phyloP scores from a whole-genome alignment of 2,797 vertebrate genomes.

The Stomatorhinus walkeri region DNA sequence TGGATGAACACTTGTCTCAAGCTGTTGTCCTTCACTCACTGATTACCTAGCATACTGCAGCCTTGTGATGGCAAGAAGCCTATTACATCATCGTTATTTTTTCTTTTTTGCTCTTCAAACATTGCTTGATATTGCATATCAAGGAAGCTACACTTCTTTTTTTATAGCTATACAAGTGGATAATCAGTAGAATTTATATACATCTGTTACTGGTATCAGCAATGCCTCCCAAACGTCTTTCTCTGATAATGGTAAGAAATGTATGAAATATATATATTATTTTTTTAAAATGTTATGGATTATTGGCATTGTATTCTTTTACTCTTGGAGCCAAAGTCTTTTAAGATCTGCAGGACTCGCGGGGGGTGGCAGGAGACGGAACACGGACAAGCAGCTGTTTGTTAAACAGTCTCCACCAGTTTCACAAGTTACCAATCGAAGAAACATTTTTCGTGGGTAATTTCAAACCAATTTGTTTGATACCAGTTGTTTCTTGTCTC shows the following conservation, averaged over 20 bases:
- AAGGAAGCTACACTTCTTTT: slow-evolving; percentile 1
- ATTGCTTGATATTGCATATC: background rate
- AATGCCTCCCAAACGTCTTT: background rate
- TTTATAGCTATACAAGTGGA: background rate
- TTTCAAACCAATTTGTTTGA: background rate
- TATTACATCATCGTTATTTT: background rate
- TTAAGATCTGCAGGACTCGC: background rate
- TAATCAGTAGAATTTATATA: background rate
- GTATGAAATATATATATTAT: slow-evolving; percentile 5
- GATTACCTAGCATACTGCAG: background rate
- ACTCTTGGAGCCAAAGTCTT: background rate
- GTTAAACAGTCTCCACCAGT: background rate
- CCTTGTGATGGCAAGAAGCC: background rate
- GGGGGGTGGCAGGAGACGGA: background rate
- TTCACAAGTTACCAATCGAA: background rate
- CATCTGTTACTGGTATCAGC: background rate
- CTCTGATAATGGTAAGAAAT: background rate
- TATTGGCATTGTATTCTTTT: background rate
- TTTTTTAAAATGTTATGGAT: background rate
- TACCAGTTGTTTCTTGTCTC: background rate
- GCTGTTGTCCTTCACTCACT: background rate
- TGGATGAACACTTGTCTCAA: background rate
- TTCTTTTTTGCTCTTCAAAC: background rate
- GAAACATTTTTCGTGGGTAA: background rate
- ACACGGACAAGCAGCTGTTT: background rate